Evolutionary conservation across 2,888 invertebrate genomes (phyloP), one percentile per base, ranked within the genome.

Genomic region (Agonopterix heracliana): DNA sequence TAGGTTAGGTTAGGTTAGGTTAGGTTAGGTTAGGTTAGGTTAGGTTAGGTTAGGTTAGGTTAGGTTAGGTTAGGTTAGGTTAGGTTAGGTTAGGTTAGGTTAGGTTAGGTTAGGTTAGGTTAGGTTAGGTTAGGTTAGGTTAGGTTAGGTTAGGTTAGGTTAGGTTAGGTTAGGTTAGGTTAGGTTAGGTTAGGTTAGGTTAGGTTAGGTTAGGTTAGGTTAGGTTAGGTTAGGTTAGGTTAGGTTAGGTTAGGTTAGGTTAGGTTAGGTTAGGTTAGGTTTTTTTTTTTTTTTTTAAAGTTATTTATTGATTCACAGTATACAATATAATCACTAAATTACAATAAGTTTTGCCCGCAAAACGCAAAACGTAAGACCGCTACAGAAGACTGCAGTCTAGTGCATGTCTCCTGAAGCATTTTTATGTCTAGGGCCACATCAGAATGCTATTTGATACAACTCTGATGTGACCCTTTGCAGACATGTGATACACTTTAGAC

Each of bases 41-140:
- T 48, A 44, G 48, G 48, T 44, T 48, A 48, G 48, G 41, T 49
- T 45, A 35, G 45, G 45, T 45, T 47, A 44, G 48, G 48, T 48
- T 49, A 45, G 49, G 49, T 49, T 49, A 45, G 49, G 49, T 49
- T 49, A 45, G 49, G 49, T 49, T 49, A 45, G 49, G 49, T 49
- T 49, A 45, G 49, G 49, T 49, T 49, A 42, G 49, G 49, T 45
- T 45, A 45, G 49, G 49, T 49, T 49, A 45, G 49, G 49, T 49
- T 49, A 40, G 50, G 50, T 45, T 45, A 43, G 42, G 49, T 46
- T 45, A 35, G 36, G 45, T 41, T 46, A 43, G 49, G 42, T 49
- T 45, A 40, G 34, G 48, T 48, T 43, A 41, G 45, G 48, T 45
- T 45, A 44, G 48, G 48, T 48, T 48, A 45, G 48, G 48, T 35